Conservation (phyloP, 2,888 invertebrate species). For the Listrodromus nycthemerus region DNA sequence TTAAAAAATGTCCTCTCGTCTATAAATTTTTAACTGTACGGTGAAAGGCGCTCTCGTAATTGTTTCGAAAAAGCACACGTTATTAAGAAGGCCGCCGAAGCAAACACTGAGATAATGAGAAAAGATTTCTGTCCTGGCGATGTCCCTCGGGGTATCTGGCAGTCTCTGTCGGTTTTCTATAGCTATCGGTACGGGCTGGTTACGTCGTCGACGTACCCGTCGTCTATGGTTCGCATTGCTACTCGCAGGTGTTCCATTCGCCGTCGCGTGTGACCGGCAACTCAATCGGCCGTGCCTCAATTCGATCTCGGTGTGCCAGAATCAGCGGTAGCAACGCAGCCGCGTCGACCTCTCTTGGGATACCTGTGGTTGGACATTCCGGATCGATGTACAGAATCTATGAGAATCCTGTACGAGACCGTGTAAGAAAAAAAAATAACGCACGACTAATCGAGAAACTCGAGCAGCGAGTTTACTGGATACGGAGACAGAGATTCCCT, state of each 20-base stretch:
- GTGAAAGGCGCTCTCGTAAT: conserved; percentile 21
- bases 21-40: neutral
- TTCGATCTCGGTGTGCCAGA: conserved; percentile 47
- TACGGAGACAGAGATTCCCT: neutral
- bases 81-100: conserved; percentile 39
- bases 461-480: neutral
- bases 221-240: conserved; percentile 17
- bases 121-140: conserved; percentile 33
- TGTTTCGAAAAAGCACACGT: conserved; percentile 35
- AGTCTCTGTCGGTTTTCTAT: conserved; percentile 16
- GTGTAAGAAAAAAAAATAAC: neutral
- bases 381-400: conserved; percentile 45
- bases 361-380: conserved; percentile 29
- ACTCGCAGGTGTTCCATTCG: conserved; percentile 53
- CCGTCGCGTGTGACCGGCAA: conserved; percentile 57
- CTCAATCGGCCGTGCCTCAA: conserved; percentile 51
- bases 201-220: conserved; percentile 17
- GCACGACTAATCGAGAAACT: conserved; percentile 20
- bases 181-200: neutral
- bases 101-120: conserved; percentile 44
- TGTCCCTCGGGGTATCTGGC: conserved; percentile 39
- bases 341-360: conserved; percentile 31
- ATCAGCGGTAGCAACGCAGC: conserved; percentile 30
- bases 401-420: neutral
- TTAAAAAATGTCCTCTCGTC: neutral